Conservation (phyloP, 2,797 vertebrate species). For the Salarias fasciatus region DNA sequence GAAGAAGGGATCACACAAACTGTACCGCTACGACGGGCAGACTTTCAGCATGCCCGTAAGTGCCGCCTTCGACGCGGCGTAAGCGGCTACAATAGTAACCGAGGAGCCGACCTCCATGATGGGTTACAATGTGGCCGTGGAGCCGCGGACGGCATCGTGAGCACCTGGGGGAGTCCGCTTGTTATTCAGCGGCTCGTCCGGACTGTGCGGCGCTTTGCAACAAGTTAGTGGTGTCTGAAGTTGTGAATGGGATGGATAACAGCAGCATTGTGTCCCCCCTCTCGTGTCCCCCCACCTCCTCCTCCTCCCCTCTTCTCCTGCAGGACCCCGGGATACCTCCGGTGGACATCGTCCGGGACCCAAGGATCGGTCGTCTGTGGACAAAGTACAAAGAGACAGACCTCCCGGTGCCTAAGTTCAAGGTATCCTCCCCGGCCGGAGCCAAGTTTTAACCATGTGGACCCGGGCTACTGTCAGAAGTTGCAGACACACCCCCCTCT, state of each 20-base stretch:
- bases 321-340: constrained; percentile 95
- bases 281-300: constrained; percentile 5
- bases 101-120: constrained; percentile 76
- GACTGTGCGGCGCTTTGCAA: constrained; percentile 49
- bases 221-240: constrained; percentile 65
- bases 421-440: constrained; percentile 79
- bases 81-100: constrained; percentile 64
- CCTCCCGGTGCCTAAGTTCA: constrained; percentile 97
- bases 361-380: constrained; percentile 97
- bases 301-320: constrained; percentile 21
- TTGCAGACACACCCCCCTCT: constrained; percentile 74
- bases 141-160: constrained; percentile 24
- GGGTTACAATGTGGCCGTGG: constrained; percentile 58
- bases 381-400: constrained; percentile 97
- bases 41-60: constrained; percentile 96
- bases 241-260: constrained; percentile 56
- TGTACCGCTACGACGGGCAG: constrained; percentile 98
- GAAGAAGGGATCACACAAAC: constrained; percentile 96
- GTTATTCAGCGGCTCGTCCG: no score
- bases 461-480: constrained; percentile 65
- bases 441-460: neutral
- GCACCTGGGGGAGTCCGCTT: constrained; percentile 3
- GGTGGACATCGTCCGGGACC: constrained; percentile 95
- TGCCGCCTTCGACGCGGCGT: constrained; percentile 51
- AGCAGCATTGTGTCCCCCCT: constrained; percentile 15